Conservation (phyloP, 1,140 invertebrate species). For the Liolophura sinensis region DNA sequence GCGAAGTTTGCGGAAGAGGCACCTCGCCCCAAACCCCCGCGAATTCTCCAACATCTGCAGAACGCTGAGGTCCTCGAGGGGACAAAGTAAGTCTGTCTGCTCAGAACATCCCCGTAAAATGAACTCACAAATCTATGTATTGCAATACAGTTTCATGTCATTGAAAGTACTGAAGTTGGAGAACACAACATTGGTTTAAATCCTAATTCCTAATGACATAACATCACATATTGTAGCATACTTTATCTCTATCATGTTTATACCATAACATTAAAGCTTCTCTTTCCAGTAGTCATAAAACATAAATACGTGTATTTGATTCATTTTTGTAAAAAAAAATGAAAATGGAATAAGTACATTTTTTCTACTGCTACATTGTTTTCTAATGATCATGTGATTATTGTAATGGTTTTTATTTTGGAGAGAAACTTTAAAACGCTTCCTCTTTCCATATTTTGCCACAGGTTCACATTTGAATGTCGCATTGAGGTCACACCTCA, state of each 20-base stretch:
- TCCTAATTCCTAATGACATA: no score
- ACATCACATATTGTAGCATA: no score
- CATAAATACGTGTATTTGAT: no score
- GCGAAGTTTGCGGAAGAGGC: background rate
- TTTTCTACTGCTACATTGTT: no score
- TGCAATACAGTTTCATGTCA: no score
- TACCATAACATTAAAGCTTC: no score
- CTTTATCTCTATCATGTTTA: background rate
- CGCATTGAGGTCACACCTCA: slow-evolving; percentile 62
- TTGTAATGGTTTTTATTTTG: background rate
- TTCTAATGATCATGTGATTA: no score
- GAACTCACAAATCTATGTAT: no score
- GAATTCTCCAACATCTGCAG: slow-evolving; percentile 63
- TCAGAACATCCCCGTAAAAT: background rate
- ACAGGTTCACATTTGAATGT: slow-evolving; percentile 72
- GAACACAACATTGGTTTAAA: no score
- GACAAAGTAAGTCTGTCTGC: slow-evolving; percentile 46
- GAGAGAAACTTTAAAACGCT: background rate
- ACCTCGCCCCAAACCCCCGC: slow-evolving; percentile 60
- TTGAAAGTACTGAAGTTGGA: background rate
- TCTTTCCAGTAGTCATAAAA: no score
- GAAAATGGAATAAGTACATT: no score
- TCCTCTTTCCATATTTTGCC: slow-evolving; percentile 11
- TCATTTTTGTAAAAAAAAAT: no score
- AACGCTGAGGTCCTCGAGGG: slow-evolving; percentile 78